These are phyloP conservation scores for Bombus difficillimus DNA, from an alignment of 1,140 invertebrate genomes.

Conservation along the genomic window DNA sequence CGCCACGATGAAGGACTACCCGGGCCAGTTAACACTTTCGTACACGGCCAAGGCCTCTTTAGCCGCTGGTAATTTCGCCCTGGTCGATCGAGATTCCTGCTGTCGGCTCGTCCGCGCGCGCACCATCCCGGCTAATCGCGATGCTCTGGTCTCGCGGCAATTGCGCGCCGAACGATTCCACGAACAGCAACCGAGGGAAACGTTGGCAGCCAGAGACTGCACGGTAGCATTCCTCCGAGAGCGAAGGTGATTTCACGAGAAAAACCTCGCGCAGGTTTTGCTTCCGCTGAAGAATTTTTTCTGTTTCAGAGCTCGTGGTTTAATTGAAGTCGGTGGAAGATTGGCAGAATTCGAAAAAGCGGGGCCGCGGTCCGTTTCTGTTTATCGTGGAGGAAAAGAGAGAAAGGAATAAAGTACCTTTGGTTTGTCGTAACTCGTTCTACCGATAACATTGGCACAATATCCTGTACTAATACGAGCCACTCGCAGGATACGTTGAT, in stretches of 20 bases:
- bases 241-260: slow-evolving; percentile 11
- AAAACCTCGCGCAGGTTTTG: slow-evolving; percentile 1
- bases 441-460: too few species aligned
- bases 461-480: too few species aligned
- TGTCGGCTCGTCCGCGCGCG: not conserved
- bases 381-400: too few species aligned
- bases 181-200: not conserved
- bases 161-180: slow-evolving; percentile 12
- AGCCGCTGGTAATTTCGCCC: slow-evolving; percentile 42
- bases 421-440: not conserved
- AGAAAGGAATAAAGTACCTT: not conserved
- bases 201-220: not conserved
- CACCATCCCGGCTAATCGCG: slow-evolving; percentile 11
- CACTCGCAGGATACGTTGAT: too few species aligned
- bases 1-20: slow-evolving; percentile 10
- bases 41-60: slow-evolving; percentile 19
- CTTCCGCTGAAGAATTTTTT: too few species aligned
- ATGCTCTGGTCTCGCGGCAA: slow-evolving; percentile 18
- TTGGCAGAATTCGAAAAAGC: not conserved
- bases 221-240: slow-evolving; percentile 32
- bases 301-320: not conserved
- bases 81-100: slow-evolving; percentile 36
- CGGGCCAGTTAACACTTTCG: slow-evolving; percentile 38
- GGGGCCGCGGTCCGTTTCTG: not conserved
- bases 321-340: not conserved